A percentile compares a stretch with the other conserved stretches of the same genome.
These are phyloP conservation scores for Syrphus vitripennis DNA, from an alignment of 2,888 invertebrate species.

Conservation along the genomic window DNA sequence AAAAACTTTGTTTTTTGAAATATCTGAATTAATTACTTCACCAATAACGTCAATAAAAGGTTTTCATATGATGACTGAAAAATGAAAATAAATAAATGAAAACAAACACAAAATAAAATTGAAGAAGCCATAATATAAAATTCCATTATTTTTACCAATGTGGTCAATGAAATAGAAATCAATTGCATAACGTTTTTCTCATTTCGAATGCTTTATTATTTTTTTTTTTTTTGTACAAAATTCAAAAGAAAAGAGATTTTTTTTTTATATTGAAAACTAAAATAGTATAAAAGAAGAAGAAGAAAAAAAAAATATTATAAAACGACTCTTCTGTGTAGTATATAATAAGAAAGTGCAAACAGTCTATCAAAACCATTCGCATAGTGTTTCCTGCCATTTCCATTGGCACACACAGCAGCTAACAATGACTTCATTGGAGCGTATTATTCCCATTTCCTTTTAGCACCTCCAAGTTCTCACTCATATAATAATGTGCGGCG, in stretches of 20 bases:
- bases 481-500: slow-evolving; percentile 35
- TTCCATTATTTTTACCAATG: slow-evolving; percentile 12
- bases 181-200: slow-evolving; percentile 26
- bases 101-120: background rate
- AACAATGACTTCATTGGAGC: slow-evolving; percentile 60
- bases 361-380: slow-evolving; percentile 27
- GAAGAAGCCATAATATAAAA: slow-evolving; percentile 37
- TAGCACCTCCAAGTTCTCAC: slow-evolving; percentile 53
- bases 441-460: slow-evolving; percentile 64
- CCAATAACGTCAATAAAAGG: too few species aligned
- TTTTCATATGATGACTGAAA: background rate
- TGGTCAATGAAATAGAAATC: slow-evolving; percentile 46
- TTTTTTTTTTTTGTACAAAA: slow-evolving; percentile 2
- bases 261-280: background rate
- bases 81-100: background rate
- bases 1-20: too few species aligned
- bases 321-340: too few species aligned
- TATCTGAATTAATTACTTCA: too few species aligned
- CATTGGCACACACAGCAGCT: slow-evolving; percentile 12
- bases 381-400: slow-evolving; percentile 30
- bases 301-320: background rate
- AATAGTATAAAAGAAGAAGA: background rate
- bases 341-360: slow-evolving; percentile 39
- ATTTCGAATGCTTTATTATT: background rate
- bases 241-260: slow-evolving; percentile 10